Evolutionary conservation across 64 coral and sea anemone species (phyloP).

Genomic region (Stylophora pistillata): DNA sequence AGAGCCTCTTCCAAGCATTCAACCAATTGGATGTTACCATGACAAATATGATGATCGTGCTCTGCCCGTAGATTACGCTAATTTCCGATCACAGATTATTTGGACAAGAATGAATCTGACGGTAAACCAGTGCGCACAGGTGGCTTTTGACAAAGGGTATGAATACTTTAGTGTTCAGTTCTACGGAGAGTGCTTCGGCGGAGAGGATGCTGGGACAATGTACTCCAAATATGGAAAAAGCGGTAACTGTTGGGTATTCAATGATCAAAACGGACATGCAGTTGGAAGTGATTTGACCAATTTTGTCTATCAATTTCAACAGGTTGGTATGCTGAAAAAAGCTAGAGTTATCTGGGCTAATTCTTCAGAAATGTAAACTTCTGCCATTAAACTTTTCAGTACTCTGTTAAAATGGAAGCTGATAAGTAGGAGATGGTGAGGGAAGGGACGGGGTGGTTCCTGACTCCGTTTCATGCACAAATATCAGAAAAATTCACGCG

Average conservation of each 20-base stretch:
- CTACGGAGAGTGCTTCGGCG: constrained; percentile 62
- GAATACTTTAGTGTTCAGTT: constrained; percentile 66
- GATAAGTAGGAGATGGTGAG: too few species aligned
- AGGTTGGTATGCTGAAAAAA: constrained; percentile 34
- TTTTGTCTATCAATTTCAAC: constrained; percentile 42
- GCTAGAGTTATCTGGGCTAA: too few species aligned
- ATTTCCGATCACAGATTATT: constrained; percentile 50
- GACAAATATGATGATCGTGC: constrained; percentile 13
- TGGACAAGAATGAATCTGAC: constrained; percentile 60
- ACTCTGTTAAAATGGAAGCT: too few species aligned
- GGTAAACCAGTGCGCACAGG: constrained; percentile 51
- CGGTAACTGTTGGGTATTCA: constrained; percentile 1
- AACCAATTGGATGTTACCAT: constrained; percentile 26
- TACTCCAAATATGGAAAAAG: constrained; percentile 34
- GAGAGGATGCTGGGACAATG: background rate
- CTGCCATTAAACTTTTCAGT: too few species aligned
- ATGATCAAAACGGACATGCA: background rate
- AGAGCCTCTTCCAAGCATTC: constrained; percentile 20
- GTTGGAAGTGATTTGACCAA: constrained; percentile 48
- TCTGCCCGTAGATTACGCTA: constrained; percentile 31
- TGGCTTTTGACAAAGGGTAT: constrained; percentile 60
- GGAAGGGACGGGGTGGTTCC: too few species aligned
- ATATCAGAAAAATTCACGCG: too few species aligned
- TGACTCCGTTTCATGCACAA: too few species aligned
- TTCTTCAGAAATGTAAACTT: too few species aligned